Evolutionary conservation across 2,888 invertebrate species (phyloP), one percentile per base, ranked within the genome.

Genomic region (Torymus auratus): DNA sequence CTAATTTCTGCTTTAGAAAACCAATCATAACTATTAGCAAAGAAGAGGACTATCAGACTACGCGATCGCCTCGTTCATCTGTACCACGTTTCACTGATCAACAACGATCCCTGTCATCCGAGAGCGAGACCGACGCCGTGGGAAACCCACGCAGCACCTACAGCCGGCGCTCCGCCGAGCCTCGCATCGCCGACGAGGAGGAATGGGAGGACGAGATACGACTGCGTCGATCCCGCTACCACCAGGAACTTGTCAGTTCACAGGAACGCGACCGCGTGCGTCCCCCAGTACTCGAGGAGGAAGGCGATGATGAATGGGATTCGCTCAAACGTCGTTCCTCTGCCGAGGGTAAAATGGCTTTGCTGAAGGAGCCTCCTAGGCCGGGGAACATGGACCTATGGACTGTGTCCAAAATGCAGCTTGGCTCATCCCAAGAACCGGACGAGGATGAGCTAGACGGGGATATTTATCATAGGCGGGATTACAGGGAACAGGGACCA

Each of bases 271-370:
- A 85, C 1, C 67, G 77, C 2, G 50, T 75, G 12, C 67, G 67
- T 10, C 71, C 80, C 1, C 70, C 68, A 7, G 61, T 71, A 5
- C 77, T 74, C 10, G 80, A 84, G 12, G 85, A 85, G 52, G 84
- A 83, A 2, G 86, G 85, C 15, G 86, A 87, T 15, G 88, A 87
- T 15, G 85, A 87, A 3, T 84, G 86, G 82, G 84, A 84, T 60
- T 85, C 86, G 0, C 76, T 88, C 17, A 88, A 82, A n/a, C 85
- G 90, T 28, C 85, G 91, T 71, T 91, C 91, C 1, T 91, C 90
- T 2, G 90, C 90, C 0, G 91, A 91, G 69, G 91, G 91, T 11
- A 90, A 89, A 83, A 85, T 89, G 79, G 91, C 91, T 0, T 70
- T 91, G 28, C 82, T 90, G 7, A 88, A 86, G 17, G 91, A 89